Evolutionary conservation across 2,888 invertebrate species (phyloP).

Genomic region (Diaphora mendica): DNA sequence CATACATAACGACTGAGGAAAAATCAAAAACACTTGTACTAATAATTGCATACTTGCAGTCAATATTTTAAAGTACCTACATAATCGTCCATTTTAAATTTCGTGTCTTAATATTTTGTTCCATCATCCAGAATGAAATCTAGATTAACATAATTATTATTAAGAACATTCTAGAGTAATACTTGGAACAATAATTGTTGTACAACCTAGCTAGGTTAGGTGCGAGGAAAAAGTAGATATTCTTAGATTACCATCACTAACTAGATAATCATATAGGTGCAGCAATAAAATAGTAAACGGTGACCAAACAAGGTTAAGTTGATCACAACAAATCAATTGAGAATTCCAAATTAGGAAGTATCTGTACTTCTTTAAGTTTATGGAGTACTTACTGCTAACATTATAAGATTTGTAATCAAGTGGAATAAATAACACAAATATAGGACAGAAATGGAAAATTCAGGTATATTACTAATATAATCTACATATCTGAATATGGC

Average conservation of each 20-base stretch:
- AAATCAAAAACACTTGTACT: background rate
- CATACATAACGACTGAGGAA: background rate
- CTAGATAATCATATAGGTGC: background rate
- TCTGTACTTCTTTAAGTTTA: background rate
- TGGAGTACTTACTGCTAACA: background rate
- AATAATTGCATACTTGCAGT: background rate
- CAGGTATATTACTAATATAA: too few relatives aligned
- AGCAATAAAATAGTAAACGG: background rate
- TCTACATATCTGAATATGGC: background rate
- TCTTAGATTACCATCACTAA: background rate
- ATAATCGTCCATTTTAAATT: background rate
- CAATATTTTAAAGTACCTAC: background rate
- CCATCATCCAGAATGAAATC: background rate
- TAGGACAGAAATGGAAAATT: background rate
- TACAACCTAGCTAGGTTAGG: background rate
- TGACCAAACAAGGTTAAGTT: background rate
- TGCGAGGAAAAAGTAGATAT: background rate
- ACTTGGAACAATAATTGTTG: background rate
- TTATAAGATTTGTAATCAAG: background rate
- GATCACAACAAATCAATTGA: background rate
- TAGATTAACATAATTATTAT: background rate
- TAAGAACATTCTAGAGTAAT: background rate
- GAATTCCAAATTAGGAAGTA: background rate
- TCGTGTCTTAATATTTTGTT: background rate
- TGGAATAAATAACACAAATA: background rate